These are phyloP conservation scores for Rafetus swinhoei DNA, from an alignment of 2,113 vertebrate species.

Conservation along the genomic window DNA sequence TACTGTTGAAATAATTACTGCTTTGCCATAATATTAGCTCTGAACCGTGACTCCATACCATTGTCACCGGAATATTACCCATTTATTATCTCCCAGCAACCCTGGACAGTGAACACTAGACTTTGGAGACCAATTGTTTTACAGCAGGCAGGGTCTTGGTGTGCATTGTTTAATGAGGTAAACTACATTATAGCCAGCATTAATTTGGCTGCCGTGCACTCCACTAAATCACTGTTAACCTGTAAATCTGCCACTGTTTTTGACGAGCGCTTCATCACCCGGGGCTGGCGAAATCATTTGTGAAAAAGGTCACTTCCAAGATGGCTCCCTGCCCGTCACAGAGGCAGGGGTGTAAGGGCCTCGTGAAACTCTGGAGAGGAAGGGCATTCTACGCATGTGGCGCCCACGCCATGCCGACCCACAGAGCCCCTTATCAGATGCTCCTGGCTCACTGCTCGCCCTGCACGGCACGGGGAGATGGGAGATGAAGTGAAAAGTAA, in stretches of 20 bases:
- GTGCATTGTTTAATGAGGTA: conserved; percentile 85
- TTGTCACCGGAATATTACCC: conserved; percentile 84
- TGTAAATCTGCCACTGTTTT: conserved; percentile 75
- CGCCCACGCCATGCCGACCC: too few relatives aligned
- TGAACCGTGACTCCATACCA: conserved; percentile 85
- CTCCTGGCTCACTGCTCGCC: not conserved
- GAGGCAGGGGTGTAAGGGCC: not conserved
- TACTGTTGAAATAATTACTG: conserved; percentile 88
- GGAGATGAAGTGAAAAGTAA: not conserved
- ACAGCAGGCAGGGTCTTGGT: conserved; percentile 82
- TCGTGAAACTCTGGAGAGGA: not conserved
- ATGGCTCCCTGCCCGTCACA: not conserved
- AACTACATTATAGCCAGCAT: conserved; percentile 79
- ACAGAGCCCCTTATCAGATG: not conserved
- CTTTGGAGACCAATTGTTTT: conserved; percentile 85
- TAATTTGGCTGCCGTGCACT: conserved; percentile 72
- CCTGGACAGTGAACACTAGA: conserved; percentile 85
- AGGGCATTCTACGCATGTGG: not conserved
- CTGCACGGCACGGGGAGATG: not conserved
- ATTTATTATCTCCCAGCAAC: conserved; percentile 86
- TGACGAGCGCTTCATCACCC: conserved; percentile 51
- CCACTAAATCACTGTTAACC: conserved; percentile 78
- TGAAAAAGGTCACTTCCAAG: not conserved
- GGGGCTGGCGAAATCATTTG: not conserved
- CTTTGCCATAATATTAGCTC: conserved; percentile 88